Evolutionary conservation across 2,888 invertebrate species (phyloP).

Genomic region (Aplocera efformata): DNA sequence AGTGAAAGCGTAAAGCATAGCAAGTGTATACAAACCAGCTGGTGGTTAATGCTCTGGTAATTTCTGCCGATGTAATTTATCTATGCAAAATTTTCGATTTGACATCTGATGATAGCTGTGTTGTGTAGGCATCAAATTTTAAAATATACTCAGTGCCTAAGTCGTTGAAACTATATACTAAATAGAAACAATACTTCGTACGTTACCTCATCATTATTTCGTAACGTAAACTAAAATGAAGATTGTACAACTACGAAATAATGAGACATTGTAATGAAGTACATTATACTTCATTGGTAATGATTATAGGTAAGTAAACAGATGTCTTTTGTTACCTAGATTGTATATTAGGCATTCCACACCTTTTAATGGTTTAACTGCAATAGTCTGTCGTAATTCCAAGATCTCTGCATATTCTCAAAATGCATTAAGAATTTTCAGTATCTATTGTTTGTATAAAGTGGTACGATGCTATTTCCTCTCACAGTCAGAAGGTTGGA

Average conservation of each 20-base stretch:
- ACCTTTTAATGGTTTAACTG: constrained; percentile 56
- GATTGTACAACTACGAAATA: constrained; percentile 15
- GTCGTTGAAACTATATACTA: too few species aligned
- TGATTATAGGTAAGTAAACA: constrained; percentile 14
- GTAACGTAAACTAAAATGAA: neutral
- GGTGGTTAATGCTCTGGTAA: too few species aligned
- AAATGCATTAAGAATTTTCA: constrained; percentile 54
- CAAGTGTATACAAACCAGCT: too few species aligned
- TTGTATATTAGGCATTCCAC: constrained; percentile 58
- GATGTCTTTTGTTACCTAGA: constrained; percentile 38
- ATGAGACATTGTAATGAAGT: constrained; percentile 25
- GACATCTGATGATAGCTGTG: too few species aligned
- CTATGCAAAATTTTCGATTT: too few species aligned
- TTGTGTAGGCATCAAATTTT: too few species aligned
- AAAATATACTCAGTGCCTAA: too few species aligned
- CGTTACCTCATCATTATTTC: too few species aligned
- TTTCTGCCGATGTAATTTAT: too few species aligned
- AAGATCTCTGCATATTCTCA: constrained; percentile 37
- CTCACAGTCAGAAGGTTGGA: constrained; percentile 32
- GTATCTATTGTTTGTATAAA: constrained; percentile 70
- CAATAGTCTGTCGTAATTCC: constrained; percentile 39
- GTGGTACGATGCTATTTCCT: constrained; percentile 44
- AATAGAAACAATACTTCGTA: too few species aligned
- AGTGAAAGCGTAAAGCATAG: too few species aligned
- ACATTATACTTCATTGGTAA: too few species aligned